Evolutionary conservation across 92 coral and sea anemone species (phyloP).

Genomic region (Phenganax stokvisi): DNA sequence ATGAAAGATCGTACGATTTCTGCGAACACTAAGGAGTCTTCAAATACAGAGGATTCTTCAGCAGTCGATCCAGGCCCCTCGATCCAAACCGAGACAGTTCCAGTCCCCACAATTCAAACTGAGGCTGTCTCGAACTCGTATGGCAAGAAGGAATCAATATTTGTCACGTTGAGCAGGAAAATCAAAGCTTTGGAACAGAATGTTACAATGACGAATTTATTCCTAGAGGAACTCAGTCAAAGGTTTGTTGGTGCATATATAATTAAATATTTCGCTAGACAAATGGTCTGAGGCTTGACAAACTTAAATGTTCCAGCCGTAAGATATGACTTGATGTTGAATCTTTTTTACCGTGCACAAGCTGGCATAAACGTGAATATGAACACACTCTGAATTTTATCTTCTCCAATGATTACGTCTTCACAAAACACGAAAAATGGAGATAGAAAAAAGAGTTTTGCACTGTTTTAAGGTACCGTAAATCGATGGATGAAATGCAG

Average conservation of each 20-base stretch:
- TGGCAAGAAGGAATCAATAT: conserved; percentile 88
- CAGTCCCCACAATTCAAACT: conserved; percentile 17
- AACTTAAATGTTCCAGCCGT: no score
- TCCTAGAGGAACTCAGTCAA: conserved; percentile 90
- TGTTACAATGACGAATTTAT: conserved; percentile 80
- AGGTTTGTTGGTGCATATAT: conserved; percentile 47
- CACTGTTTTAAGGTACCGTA: conserved; percentile 65
- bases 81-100: conserved; percentile 31
- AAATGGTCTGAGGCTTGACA: no score
- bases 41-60: conserved; percentile 48
- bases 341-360: no score
- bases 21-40: conserved; percentile 44
- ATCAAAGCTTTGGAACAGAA: conserved; percentile 94
- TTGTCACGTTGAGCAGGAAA: conserved; percentile 91
- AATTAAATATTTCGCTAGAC: no score
- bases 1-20: conserved; percentile 4
- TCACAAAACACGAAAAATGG: no score
- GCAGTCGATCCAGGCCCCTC: conserved; percentile 36
- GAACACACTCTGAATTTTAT: no score
- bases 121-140: conserved; percentile 40
- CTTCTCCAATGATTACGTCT: no score
- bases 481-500: conserved; percentile 83
- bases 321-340: no score
- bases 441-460: background rate
- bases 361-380: no score